Percentiles rank a stretch among this genome's conserved stretches.
Conservation (phyloP, 2,888 invertebrate genomes). For the Polyommatus iphigenia region DNA sequence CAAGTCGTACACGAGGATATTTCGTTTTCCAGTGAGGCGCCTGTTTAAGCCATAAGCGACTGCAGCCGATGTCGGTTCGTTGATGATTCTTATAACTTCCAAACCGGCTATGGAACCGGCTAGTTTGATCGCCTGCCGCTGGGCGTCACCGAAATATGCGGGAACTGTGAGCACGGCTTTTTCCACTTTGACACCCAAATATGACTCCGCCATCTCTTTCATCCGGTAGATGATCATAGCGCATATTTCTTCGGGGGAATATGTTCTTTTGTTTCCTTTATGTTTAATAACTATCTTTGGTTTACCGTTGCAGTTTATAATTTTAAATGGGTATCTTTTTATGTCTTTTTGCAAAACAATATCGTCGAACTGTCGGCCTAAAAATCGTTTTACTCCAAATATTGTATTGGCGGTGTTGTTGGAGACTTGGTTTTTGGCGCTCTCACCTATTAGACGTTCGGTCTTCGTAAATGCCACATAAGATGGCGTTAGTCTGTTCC, state of each 20-base stretch:
- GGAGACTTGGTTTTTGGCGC: slow-evolving; percentile 59
- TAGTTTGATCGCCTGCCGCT: slow-evolving; percentile 58
- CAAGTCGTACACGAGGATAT: slow-evolving; percentile 61
- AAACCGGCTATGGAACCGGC: slow-evolving; percentile 62
- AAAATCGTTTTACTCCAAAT: slow-evolving; percentile 60
- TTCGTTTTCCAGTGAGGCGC: slow-evolving; percentile 48
- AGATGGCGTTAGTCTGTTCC: slow-evolving; percentile 61
- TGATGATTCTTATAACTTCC: slow-evolving; percentile 58
- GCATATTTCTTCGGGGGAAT: slow-evolving; percentile 64
- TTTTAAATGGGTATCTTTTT: slow-evolving; percentile 57
- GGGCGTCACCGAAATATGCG: slow-evolving; percentile 62
- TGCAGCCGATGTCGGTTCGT: slow-evolving; percentile 66
- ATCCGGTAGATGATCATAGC: slow-evolving; percentile 63
- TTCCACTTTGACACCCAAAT: slow-evolving; percentile 53
- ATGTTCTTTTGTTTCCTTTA: slow-evolving; percentile 52
- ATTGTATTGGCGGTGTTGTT: slow-evolving; percentile 60
- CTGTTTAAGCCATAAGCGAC: slow-evolving; percentile 59
- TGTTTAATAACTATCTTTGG: slow-evolving; percentile 57
- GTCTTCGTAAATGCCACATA: slow-evolving; percentile 60
- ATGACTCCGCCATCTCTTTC: slow-evolving; percentile 59
- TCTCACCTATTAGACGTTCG: slow-evolving; percentile 59
- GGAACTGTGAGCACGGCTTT: slow-evolving; percentile 67
- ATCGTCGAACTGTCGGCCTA: slow-evolving; percentile 61
- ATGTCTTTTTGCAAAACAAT: slow-evolving; percentile 59
- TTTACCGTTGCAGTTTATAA: slow-evolving; percentile 60